These are phyloP conservation scores for Crambe crambe DNA, from an alignment of 37 sponge, comb jelly and placozoan genomes.

Conservation along the genomic window DNA sequence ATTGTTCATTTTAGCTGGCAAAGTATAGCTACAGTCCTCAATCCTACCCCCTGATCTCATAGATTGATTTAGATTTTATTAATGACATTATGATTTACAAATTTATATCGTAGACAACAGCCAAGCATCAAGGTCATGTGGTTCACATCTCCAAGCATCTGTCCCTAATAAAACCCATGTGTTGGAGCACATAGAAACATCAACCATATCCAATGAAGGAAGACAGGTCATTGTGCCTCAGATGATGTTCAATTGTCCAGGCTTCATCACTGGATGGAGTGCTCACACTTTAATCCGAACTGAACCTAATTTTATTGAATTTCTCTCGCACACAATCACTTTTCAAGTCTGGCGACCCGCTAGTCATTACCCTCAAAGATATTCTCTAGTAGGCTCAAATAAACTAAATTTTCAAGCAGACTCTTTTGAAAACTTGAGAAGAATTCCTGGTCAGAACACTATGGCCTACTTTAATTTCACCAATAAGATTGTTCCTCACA, in stretches of 20 bases:
- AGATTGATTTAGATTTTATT: too few species aligned
- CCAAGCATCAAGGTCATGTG: too few species aligned
- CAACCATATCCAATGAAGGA: background rate
- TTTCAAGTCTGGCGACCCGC: constrained; percentile 7
- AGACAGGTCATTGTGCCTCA: constrained; percentile 2
- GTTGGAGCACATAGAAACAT: too few species aligned
- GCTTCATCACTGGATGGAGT: constrained; percentile 1
- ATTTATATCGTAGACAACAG: too few species aligned
- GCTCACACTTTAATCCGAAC: background rate
- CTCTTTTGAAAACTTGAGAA: background rate
- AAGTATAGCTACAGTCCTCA: too few species aligned
- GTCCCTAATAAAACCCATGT: too few species aligned
- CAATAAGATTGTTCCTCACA: background rate
- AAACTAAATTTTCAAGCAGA: background rate
- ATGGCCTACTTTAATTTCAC: background rate
- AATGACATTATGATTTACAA: too few species aligned
- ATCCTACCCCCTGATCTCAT: too few species aligned
- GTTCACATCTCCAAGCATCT: too few species aligned
- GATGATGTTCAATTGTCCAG: background rate
- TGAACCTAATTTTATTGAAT: background rate
- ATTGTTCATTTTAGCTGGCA: too few species aligned
- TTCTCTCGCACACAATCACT: background rate
- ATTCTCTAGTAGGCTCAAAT: background rate
- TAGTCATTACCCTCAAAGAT: background rate
- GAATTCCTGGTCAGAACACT: background rate